Evolutionary conservation across 2,888 invertebrate genomes (phyloP).

Genomic region (Apodemia mormo): DNA sequence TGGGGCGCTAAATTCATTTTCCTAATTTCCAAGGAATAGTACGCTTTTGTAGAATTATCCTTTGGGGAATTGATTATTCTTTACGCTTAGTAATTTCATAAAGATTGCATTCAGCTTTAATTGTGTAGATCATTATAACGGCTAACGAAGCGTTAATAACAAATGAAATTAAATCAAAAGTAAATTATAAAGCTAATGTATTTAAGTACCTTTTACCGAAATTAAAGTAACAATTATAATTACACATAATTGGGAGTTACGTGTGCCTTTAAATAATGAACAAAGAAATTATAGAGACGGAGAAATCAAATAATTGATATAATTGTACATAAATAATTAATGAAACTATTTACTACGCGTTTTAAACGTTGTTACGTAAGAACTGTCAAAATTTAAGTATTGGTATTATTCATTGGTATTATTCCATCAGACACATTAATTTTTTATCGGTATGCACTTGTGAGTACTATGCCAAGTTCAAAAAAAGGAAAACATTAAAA

Average conservation of each 20-base stretch:
- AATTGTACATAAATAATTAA: constrained; percentile 12
- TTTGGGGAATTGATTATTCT: constrained; percentile 73
- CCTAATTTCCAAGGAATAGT: constrained; percentile 66
- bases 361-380: not conserved
- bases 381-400: not conserved
- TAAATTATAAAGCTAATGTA: constrained; percentile 25
- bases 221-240: constrained; percentile 16
- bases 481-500: too few relatives aligned
- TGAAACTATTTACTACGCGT: not conserved
- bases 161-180: constrained; percentile 47
- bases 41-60: constrained; percentile 77
- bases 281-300: constrained; percentile 8
- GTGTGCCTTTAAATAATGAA: constrained; percentile 13
- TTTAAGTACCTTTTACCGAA: constrained; percentile 18
- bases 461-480: too few relatives aligned
- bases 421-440: too few relatives aligned
- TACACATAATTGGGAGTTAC: constrained; percentile 9
- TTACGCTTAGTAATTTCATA: constrained; percentile 67
- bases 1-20: constrained; percentile 81
- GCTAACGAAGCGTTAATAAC: constrained; percentile 54
- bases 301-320: constrained; percentile 14
- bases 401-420: not conserved
- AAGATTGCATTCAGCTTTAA: constrained; percentile 62
- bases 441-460: too few relatives aligned
- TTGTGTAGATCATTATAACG: constrained; percentile 43